A percentile compares a stretch with the other conserved stretches of the same genome.
Evolutionary conservation across 1,140 invertebrate genomes (phyloP).

Genomic region (Coenobita brevimanus): DNA sequence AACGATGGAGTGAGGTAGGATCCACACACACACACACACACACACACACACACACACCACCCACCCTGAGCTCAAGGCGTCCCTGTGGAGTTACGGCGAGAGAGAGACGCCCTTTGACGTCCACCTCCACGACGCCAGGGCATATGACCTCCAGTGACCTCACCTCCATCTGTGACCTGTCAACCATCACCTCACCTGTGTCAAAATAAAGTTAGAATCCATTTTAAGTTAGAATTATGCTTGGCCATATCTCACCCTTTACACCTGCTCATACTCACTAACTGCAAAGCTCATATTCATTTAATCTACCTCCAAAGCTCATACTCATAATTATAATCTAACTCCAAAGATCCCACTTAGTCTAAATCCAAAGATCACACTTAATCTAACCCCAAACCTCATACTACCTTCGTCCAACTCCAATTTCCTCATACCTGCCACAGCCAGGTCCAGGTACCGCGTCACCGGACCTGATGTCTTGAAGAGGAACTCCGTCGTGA

Average conservation of each 20-base stretch:
- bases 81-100: not conserved
- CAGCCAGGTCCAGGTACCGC: slow-evolving; percentile 5
- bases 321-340: too few species aligned
- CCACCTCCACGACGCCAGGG: not conserved
- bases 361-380: not conserved
- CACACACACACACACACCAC: not conserved
- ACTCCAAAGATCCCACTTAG: too few species aligned
- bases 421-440: slow-evolving; percentile 21
- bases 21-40: too few species aligned
- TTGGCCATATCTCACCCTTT: too few species aligned
- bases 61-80: slow-evolving; percentile 1
- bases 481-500: slow-evolving; percentile 15
- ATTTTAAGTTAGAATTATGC: too few species aligned
- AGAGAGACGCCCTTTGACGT: not conserved
- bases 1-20: too few species aligned
- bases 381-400: not conserved
- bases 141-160: slow-evolving; percentile 18
- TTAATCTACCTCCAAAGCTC: too few species aligned
- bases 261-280: too few species aligned
- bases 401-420: not conserved
- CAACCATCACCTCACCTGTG: not conserved
- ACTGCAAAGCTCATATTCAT: too few species aligned
- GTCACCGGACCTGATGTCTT: not conserved
- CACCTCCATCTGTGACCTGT: slow-evolving; percentile 7
- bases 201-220: too few species aligned